Percentiles rank a stretch among this genome's conserved stretches.
These are phyloP conservation scores for Phthorimaea operculella DNA, from an alignment of 1,140 invertebrate genomes.

Conservation along the genomic window DNA sequence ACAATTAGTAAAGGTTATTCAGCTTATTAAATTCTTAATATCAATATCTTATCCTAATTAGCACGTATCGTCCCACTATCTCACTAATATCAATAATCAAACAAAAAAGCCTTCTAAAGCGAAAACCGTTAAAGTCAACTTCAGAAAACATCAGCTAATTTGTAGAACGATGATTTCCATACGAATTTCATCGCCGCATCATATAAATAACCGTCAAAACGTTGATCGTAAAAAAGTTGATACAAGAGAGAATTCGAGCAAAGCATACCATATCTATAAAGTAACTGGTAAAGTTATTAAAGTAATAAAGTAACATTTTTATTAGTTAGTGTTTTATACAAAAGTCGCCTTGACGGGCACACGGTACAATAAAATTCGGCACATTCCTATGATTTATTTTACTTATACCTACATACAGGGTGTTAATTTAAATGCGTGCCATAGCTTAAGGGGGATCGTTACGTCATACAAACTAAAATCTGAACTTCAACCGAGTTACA, in stretches of 20 bases:
- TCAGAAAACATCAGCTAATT: neutral
- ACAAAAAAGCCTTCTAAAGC: too few relatives aligned
- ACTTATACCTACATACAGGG: constrained; percentile 24
- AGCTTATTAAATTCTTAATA: too few relatives aligned
- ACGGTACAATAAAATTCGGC: constrained; percentile 51
- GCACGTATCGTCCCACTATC: too few relatives aligned
- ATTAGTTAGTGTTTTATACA: constrained; percentile 35
- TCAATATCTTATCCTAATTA: too few relatives aligned
- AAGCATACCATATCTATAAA: neutral
- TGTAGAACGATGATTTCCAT: neutral
- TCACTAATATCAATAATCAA: too few relatives aligned
- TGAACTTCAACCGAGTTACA: too few relatives aligned
- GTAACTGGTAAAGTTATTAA: constrained; percentile 29
- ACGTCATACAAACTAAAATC: too few relatives aligned
- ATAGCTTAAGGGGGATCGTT: too few relatives aligned
- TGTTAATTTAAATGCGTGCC: too few relatives aligned
- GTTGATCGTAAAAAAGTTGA: constrained; percentile 3
- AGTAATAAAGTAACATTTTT: constrained; percentile 42
- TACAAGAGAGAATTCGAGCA: neutral
- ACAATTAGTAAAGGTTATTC: too few relatives aligned
- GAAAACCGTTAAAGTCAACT: too few relatives aligned
- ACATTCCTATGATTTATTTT: constrained; percentile 60
- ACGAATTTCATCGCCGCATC: neutral
- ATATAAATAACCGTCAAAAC: constrained; percentile 5
- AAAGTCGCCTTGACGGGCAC: constrained; percentile 41